Percentiles rank a stretch among this genome's conserved stretches.
Evolutionary conservation across 2,888 invertebrate species (phyloP).

Genomic region (Diarsia brunnea): DNA sequence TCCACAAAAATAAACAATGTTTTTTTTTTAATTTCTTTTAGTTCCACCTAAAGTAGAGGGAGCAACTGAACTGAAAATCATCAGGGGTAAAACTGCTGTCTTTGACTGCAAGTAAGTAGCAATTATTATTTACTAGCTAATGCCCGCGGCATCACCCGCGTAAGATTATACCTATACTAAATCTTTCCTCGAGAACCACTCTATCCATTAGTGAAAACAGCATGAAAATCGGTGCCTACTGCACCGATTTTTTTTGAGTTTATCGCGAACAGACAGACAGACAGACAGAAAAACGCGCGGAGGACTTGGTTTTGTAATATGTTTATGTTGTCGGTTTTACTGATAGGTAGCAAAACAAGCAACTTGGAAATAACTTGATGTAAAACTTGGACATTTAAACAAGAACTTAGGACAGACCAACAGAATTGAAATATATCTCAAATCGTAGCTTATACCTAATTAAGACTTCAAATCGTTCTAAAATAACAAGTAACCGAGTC

Average conservation of each 20-base stretch:
- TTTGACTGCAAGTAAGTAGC: conserved; percentile 56
- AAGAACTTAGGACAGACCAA: not conserved
- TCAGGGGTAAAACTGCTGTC: conserved; percentile 31
- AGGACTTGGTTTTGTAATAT: too few relatives aligned
- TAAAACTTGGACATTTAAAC: not conserved
- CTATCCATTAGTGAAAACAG: too few relatives aligned
- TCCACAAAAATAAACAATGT: not conserved
- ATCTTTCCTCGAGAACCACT: too few relatives aligned
- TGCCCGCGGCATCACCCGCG: too few relatives aligned
- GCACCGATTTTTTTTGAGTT: too few relatives aligned
- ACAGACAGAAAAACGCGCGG: too few relatives aligned
- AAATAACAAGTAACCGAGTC: not conserved
- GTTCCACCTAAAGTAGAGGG: conserved; percentile 34
- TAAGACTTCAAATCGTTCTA: not conserved
- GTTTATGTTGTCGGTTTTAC: not conserved
- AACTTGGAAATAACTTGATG: not conserved
- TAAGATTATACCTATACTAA: too few relatives aligned
- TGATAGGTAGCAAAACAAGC: not conserved
- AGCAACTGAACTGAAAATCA: conserved; percentile 4
- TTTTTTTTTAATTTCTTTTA: conserved; percentile 25
- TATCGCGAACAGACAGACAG: too few relatives aligned
- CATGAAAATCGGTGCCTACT: too few relatives aligned
- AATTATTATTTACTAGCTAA: not conserved
- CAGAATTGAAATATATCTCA: conserved; percentile 1
- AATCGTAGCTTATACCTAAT: not conserved